phyloP scores from a whole-genome alignment of 2,113 vertebrate genomes.

The Thermophis baileyi region DNA sequence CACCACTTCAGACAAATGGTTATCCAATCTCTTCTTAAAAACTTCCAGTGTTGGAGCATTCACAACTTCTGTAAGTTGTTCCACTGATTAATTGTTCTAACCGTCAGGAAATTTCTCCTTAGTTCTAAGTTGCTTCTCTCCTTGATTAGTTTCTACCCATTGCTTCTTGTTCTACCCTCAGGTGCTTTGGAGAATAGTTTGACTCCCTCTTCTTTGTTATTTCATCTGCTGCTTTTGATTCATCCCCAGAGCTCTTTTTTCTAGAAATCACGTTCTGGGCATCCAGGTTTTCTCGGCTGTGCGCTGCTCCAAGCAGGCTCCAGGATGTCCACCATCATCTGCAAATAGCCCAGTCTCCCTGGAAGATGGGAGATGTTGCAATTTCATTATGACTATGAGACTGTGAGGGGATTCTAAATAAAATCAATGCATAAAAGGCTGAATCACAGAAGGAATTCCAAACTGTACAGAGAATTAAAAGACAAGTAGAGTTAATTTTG shows the following conservation, averaged over 20 bases:
- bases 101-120: too few relatives aligned
- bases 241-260: not conserved
- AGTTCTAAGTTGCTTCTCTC: too few relatives aligned
- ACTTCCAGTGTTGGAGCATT: too few relatives aligned
- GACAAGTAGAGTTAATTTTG: not conserved
- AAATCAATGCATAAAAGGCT: not conserved
- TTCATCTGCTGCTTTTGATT: not conserved
- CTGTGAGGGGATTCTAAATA: not conserved
- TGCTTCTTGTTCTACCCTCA: too few relatives aligned
- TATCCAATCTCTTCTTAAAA: too few relatives aligned
- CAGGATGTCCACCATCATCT: not conserved
- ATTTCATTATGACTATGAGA: not conserved
- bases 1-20: too few relatives aligned
- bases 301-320: not conserved
- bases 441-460: not conserved
- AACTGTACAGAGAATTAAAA: not conserved
- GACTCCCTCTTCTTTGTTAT: not conserved
- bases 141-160: too few relatives aligned
- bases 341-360: not conserved
- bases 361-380: not conserved
- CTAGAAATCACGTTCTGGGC: not conserved
- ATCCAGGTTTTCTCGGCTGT: not conserved
- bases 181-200: too few relatives aligned
- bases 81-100: too few relatives aligned
- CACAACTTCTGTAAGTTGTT: too few relatives aligned